Percentiles rank a stretch among this genome's conserved stretches.
Evolutionary conservation across 2,888 invertebrate genomes (phyloP).

Genomic region (Spatulosminthurus flaviceps): DNA sequence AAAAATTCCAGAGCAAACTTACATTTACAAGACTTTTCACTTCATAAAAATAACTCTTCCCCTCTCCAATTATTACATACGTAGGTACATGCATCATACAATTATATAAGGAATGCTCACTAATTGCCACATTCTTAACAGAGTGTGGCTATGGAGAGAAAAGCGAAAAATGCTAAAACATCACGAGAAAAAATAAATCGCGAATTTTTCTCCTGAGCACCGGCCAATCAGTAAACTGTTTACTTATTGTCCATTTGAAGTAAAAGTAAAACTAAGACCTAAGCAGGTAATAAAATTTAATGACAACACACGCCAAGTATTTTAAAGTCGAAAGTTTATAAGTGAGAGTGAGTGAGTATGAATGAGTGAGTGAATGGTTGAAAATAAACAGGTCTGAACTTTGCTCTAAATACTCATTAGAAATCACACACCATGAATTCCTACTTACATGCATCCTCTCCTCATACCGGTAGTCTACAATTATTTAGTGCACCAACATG

Average conservation of each 20-base stretch:
- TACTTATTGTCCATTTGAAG: background rate
- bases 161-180: slow-evolving; percentile 4
- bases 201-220: background rate
- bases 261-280: background rate
- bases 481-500: no score
- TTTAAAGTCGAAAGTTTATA: slow-evolving; percentile 9
- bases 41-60: no score
- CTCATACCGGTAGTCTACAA: background rate
- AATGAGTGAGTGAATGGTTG: no score
- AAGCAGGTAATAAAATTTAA: slow-evolving; percentile 6
- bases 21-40: no score
- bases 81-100: no score
- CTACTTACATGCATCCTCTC: background rate
- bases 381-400: slow-evolving; percentile 1
- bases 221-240: no score
- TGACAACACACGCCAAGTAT: background rate
- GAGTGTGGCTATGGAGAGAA: background rate
- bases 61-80: no score
- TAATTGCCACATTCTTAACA: background rate
- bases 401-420: slow-evolving; percentile 7
- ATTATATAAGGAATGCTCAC: background rate
- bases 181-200: background rate
- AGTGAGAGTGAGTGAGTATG: no score
- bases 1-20: no score
- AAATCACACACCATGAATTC: background rate